Conservation (phyloP, 2,113 vertebrate species). For the Ursus arctos region DNA sequence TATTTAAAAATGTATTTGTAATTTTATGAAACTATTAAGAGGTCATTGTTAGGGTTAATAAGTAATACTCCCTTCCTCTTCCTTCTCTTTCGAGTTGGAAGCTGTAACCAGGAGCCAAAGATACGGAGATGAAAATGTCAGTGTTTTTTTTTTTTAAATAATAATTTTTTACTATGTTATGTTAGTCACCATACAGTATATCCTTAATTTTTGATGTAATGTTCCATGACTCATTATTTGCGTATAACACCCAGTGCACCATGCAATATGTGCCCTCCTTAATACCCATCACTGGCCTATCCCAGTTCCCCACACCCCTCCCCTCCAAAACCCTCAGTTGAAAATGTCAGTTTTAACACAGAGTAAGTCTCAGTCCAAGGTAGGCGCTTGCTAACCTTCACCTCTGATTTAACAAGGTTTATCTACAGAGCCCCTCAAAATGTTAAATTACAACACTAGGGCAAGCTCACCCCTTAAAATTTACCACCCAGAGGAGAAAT, state of each 20-base stretch:
- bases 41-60: background rate
- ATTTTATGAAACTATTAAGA: background rate
- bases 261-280: no score
- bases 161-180: no score
- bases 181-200: no score
- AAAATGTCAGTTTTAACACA: background rate
- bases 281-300: no score
- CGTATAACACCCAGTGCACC: no score
- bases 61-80: background rate
- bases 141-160: no score
- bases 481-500: background rate
- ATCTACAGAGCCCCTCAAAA: background rate
- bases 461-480: no score
- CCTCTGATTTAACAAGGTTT: background rate
- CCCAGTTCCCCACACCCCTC: no score
- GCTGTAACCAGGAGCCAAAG: background rate
- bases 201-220: no score
- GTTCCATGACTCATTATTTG: no score
- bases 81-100: background rate
- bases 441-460: background rate
- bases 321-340: no score
- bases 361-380: background rate
- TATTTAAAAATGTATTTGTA: background rate
- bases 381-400: background rate
- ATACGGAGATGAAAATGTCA: background rate